Base-by-base conservation (phyloP, 2,888 invertebrate species). In the Patella pellucida region DNA sequence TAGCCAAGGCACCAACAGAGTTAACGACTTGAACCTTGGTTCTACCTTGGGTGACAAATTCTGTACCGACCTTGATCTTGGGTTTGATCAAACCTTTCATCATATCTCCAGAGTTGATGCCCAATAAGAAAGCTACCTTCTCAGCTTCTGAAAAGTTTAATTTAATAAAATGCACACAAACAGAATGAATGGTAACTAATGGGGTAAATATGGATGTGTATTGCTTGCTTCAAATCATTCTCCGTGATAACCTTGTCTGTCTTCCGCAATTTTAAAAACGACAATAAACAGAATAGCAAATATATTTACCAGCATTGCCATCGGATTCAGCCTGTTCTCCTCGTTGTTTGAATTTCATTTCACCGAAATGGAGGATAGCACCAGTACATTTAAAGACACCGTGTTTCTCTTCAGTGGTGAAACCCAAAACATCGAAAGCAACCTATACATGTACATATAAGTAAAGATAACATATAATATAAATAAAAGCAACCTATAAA, bases 321-420 rank as follows among this genome's bases (percentile, higher is more conserved):
- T 87, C 87, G 23, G 86, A 85, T 74, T 87, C 87, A 41, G 89
- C 88, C 81, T 99, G 99, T 93, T 99, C 99, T 93, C 98, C 98
- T 90, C 98, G 96, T 94, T 99, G 99, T 93, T 99, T 99, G 96
- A 99, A 99, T 93, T 99, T 98, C 96, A 99, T 96, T 92, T 96
- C 95, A 93, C 99, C 99, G 96, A 99, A 97, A 93, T 99, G 98
- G 97, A 99, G 97, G 91, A 99, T 98, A 91, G 97, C 94, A 90
- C 97, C 97, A 87, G 97, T 97, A 93, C 98, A 96, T 92, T 95
- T 97, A 95, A 98, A 99, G 88, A 98, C 95, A 92, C 98, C 94
- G 92, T 96, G 94, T 93, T 98, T 98, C 92, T 99, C 98, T 19
- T 86, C 85, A 1, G 96, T 95, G 89, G 96, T 95, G 95, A 99